Percentiles rank a stretch among this genome's conserved stretches.
Evolutionary conservation across 53 echinoderm and acorn worm species (phyloP).

Genomic region (Temnopleurus reevesii): DNA sequence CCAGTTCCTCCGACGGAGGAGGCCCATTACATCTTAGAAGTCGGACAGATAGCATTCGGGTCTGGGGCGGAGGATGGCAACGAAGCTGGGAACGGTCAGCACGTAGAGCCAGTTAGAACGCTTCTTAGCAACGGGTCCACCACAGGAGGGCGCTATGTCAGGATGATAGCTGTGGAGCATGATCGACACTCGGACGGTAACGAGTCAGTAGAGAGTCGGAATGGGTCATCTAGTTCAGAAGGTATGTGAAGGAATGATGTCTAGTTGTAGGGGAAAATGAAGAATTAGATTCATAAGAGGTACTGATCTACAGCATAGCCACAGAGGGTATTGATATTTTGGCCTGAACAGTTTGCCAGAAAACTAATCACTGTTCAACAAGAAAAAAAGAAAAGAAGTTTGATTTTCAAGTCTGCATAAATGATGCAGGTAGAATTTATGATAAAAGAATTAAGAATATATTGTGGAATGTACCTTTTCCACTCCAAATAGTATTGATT

Average conservation of each 20-base stretch:
- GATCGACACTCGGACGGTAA: conserved; percentile 73
- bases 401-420: too few relatives aligned
- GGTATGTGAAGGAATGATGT: conserved; percentile 26
- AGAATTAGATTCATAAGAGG: neutral
- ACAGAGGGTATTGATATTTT: too few relatives aligned
- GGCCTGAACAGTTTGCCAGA: too few relatives aligned
- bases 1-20: conserved; percentile 81
- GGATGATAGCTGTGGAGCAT: conserved; percentile 73
- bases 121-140: conserved; percentile 56
- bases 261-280: neutral
- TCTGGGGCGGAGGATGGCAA: conserved; percentile 66
- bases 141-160: conserved; percentile 58
- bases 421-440: too few relatives aligned
- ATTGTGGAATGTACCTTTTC: too few relatives aligned
- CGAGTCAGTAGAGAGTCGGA: conserved; percentile 71
- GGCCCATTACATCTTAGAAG: conserved; percentile 85
- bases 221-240: conserved; percentile 81
- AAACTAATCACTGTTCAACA: too few relatives aligned
- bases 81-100: conserved; percentile 58
- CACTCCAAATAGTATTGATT: too few relatives aligned
- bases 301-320: too few relatives aligned
- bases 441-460: too few relatives aligned
- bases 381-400: too few relatives aligned
- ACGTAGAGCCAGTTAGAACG: conserved; percentile 63
- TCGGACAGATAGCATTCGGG: conserved; percentile 88